Evolutionary conservation across 30 jellyfish, hydroid and myxozoan genomes (phyloP).

Genomic region (Pseudorhiza aurosa): DNA sequence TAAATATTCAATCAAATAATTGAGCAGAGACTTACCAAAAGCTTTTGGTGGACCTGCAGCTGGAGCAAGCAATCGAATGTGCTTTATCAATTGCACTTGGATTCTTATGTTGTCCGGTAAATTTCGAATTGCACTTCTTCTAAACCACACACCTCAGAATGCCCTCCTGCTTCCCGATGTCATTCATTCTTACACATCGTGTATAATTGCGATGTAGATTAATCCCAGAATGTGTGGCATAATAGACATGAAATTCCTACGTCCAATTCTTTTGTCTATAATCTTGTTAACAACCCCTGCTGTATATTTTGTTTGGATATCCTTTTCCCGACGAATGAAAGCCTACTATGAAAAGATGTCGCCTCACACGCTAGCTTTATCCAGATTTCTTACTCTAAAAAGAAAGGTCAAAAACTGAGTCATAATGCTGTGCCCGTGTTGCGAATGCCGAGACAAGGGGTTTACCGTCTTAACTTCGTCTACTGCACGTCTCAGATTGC

Average conservation of each 20-base stretch:
- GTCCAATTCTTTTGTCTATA: constrained; percentile 18
- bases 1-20: too few relatives aligned
- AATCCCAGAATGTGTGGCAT: background rate
- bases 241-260: constrained; percentile 20
- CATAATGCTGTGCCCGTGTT: too few relatives aligned
- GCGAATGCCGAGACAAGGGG: too few relatives aligned
- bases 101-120: too few relatives aligned
- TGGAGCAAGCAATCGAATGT: too few relatives aligned
- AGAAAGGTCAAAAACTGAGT: background rate
- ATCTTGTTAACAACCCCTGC: constrained; percentile 72
- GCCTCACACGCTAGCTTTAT: background rate
- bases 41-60: too few relatives aligned
- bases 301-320: constrained; percentile 44
- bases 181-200: background rate
- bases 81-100: too few relatives aligned
- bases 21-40: too few relatives aligned
- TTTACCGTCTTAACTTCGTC: too few relatives aligned
- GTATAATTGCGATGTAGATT: background rate
- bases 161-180: background rate
- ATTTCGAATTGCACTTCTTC: too few relatives aligned
- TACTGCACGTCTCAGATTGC: too few relatives aligned
- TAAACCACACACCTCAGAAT: too few relatives aligned
- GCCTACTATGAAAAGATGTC: background rate
- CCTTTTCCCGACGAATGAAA: constrained; percentile 54
- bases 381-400: background rate